Evolutionary conservation across 23 tunicate species (phyloP).

Genomic region (Ascidia mentula): DNA sequence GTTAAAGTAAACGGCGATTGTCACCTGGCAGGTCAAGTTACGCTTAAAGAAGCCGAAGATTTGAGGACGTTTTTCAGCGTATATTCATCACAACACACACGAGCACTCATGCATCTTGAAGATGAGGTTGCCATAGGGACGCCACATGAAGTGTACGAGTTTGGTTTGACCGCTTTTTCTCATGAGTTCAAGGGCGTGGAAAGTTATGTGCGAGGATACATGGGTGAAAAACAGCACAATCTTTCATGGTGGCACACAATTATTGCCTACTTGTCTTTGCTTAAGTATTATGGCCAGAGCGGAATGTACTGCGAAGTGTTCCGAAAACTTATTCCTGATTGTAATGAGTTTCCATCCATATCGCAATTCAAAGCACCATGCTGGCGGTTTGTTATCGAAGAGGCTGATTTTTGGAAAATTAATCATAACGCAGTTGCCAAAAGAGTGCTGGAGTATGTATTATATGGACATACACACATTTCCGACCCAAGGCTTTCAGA

Average conservation of each 20-base stretch:
- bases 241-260: constrained; percentile 30
- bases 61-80: constrained; percentile 9
- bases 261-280: constrained; percentile 43
- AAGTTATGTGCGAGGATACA: constrained; percentile 47
- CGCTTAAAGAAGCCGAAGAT: constrained; percentile 15
- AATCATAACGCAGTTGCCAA: constrained; percentile 50
- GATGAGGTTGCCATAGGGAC: background rate
- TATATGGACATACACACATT: background rate
- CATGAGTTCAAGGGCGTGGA: constrained; percentile 44
- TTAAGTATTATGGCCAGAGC: constrained; percentile 46
- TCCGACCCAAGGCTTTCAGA: background rate
- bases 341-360: constrained; percentile 9
- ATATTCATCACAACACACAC: constrained; percentile 6
- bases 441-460: constrained; percentile 53
- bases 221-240: background rate
- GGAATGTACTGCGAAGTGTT: constrained; percentile 32
- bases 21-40: constrained; percentile 17
- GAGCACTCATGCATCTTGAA: background rate
- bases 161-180: constrained; percentile 53
- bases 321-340: constrained; percentile 10
- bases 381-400: constrained; percentile 29
- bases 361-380: constrained; percentile 39
- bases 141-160: constrained; percentile 33
- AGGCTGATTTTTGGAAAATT: constrained; percentile 39
- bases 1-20: background rate